Conservation (phyloP, 64 coral and sea anemone species). For the Montipora efflorescens region DNA sequence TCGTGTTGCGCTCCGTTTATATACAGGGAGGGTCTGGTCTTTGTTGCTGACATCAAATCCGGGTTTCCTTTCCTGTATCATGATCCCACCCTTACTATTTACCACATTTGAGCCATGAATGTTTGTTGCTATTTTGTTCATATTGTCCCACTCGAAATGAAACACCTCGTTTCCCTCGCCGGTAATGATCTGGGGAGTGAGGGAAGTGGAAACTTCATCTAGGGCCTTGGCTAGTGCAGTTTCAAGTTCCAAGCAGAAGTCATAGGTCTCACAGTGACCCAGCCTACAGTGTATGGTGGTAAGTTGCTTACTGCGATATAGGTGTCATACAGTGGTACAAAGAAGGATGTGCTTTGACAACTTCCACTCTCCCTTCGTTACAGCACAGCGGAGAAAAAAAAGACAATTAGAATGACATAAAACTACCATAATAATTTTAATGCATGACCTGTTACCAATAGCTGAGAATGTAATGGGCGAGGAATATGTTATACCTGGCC, state of each 20-base stretch:
- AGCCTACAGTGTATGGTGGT: slow-evolving; percentile 45
- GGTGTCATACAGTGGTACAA: slow-evolving; percentile 36
- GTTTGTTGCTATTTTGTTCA: slow-evolving; percentile 62
- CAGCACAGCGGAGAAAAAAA: no score
- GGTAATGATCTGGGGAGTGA: slow-evolving; percentile 57
- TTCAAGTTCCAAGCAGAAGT: slow-evolving; percentile 70
- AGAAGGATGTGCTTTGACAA: slow-evolving; percentile 50
- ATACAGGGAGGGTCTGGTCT: slow-evolving; percentile 37
- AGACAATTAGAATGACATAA: no score
- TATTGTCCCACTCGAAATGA: slow-evolving; percentile 71
- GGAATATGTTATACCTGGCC: no score
- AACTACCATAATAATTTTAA: no score
- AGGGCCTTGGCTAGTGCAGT: slow-evolving; percentile 61
- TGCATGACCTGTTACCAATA: no score
- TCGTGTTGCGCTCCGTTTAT: slow-evolving; percentile 19
- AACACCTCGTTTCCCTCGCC: slow-evolving; percentile 54
- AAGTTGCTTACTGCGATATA: slow-evolving; percentile 56
- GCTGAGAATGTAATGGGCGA: no score
- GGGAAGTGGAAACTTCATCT: slow-evolving; percentile 61
- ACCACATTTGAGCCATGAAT: slow-evolving; percentile 65
- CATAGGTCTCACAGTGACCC: slow-evolving; percentile 48
- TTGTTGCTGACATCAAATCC: slow-evolving; percentile 46
- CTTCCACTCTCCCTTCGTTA: slow-evolving; percentile 56
- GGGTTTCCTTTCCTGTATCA: slow-evolving; percentile 66
- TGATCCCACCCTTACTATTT: slow-evolving; percentile 66